Evolutionary conservation across 2,113 vertebrate species (phyloP).

Genomic region (Fulmarus glacialis): DNA sequence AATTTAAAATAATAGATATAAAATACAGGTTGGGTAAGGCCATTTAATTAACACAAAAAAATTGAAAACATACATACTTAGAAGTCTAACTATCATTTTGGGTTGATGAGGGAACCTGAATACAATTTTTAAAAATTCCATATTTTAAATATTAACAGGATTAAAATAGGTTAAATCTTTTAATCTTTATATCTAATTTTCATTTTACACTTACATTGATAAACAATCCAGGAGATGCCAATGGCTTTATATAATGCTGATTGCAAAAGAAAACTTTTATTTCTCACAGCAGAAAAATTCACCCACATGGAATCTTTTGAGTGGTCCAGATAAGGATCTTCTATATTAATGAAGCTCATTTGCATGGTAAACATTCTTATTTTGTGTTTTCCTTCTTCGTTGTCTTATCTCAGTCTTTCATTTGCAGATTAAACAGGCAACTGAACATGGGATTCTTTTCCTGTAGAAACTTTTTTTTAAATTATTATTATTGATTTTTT

Average conservation of each 20-base stretch:
- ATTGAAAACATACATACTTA: neutral
- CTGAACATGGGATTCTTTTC: neutral
- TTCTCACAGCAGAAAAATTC: neutral
- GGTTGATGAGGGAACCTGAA: neutral
- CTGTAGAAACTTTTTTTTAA: neutral
- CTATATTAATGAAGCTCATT: constrained; percentile 24
- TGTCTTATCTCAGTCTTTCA: constrained; percentile 23
- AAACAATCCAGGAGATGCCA: neutral
- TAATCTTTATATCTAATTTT: neutral
- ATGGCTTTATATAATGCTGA: neutral
- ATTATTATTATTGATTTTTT: neutral
- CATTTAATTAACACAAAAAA: constrained; percentile 32
- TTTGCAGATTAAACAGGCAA: constrained; percentile 18
- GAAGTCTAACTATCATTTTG: neutral
- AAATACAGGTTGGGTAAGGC: neutral
- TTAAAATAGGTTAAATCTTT: constrained; percentile 1
- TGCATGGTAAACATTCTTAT: constrained; percentile 17
- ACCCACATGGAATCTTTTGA: neutral
- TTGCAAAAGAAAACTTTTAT: neutral
- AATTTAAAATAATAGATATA: constrained; percentile 7
- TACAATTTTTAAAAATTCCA: neutral
- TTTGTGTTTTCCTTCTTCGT: constrained; percentile 10
- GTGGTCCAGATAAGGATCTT: neutral
- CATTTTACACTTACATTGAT: neutral
- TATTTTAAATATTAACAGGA: neutral